Evolutionary conservation across 1,140 invertebrate genomes (phyloP).

Genomic region (Elymnias hypermnestra): DNA sequence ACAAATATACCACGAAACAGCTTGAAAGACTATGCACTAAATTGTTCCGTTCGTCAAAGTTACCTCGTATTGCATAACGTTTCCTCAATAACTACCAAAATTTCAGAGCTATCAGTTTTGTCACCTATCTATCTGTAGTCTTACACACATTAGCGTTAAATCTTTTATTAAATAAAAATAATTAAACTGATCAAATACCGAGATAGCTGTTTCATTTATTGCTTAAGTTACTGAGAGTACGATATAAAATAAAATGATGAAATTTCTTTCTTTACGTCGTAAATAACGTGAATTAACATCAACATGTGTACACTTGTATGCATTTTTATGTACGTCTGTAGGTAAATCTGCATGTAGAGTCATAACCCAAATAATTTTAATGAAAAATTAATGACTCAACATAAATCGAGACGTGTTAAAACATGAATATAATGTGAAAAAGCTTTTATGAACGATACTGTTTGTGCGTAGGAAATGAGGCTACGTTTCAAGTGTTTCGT

Average conservation of each 20-base stretch:
- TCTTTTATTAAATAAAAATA: no score
- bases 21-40: no score
- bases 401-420: conserved; percentile 8
- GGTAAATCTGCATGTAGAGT: conserved; percentile 4
- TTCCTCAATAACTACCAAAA: no score
- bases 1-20: no score
- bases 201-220: no score
- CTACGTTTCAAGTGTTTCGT: not conserved
- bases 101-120: no score
- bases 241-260: not conserved
- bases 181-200: no score
- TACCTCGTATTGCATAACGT: no score
- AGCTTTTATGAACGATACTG: not conserved
- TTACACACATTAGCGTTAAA: no score
- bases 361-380: conserved; percentile 15
- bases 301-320: conserved; percentile 1
- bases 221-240: not conserved
- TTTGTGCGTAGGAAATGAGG: not conserved
- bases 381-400: conserved; percentile 8
- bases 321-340: no score
- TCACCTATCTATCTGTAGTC: no score
- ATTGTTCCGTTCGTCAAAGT: no score
- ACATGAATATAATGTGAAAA: conserved; percentile 6
- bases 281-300: conserved; percentile 4
- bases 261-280: not conserved